Evolutionary conservation across 1,140 invertebrate genomes (phyloP).

Genomic region (Drosophila sucinea): DNA sequence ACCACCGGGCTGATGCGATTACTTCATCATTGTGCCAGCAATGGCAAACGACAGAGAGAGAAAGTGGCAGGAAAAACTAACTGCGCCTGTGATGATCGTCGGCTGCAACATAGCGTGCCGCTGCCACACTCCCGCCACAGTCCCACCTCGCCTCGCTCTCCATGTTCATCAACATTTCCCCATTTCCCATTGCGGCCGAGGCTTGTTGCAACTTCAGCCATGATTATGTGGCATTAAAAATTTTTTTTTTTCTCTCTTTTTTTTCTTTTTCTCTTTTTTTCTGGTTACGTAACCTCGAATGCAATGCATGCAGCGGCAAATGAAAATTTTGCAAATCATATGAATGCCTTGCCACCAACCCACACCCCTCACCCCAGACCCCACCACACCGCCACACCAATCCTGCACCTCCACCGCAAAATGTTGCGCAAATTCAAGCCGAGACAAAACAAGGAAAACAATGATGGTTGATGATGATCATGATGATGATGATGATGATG

Average conservation of each 20-base stretch:
- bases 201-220: conserved; percentile 76
- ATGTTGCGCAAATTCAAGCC: conserved; percentile 70
- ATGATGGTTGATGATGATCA: conserved; percentile 44
- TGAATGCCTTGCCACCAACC: conserved; percentile 38
- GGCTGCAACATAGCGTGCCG: conserved; percentile 63
- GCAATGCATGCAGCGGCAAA: conserved; percentile 55
- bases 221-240: conserved; percentile 81
- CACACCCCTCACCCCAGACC: not conserved
- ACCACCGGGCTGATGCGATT: conserved; percentile 44
- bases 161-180: conserved; percentile 58
- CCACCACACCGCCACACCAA: not conserved
- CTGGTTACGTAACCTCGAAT: conserved; percentile 73
- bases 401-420: conserved; percentile 37
- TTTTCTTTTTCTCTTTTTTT: conserved; percentile 53
- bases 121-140: conserved; percentile 3
- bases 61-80: conserved; percentile 76
- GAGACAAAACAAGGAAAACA: conserved; percentile 71
- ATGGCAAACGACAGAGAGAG: conserved; percentile 53
- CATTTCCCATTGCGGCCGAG: conserved; percentile 73
- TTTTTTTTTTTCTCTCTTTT: conserved; percentile 50
- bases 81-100: conserved; percentile 35
- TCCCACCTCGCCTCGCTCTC: not conserved
- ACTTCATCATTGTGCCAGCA: conserved; percentile 58
- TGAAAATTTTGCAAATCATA: conserved; percentile 77
- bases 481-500: conserved; percentile 23